Evolutionary conservation across 1,140 invertebrate genomes (phyloP).

Genomic region (Drosophila kikkawai): DNA sequence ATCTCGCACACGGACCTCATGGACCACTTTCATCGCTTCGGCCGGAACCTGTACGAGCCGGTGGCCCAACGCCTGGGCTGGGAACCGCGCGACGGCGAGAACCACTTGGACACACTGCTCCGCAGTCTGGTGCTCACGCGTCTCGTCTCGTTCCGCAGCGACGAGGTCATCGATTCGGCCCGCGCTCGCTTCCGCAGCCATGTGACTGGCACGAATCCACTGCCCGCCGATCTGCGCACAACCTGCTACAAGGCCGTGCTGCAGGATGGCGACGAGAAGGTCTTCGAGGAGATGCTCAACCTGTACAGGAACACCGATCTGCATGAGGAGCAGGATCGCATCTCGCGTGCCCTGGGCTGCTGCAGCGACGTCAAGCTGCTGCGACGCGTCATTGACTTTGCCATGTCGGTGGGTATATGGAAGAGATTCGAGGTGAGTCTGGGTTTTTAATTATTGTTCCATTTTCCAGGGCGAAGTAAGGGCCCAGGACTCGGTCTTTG

Average conservation of each 20-base stretch:
- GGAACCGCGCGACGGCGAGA: slow-evolving; percentile 90
- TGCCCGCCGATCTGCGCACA: slow-evolving; percentile 95
- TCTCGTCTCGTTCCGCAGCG: slow-evolving; percentile 93
- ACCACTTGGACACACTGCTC: slow-evolving; percentile 93
- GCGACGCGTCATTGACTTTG: slow-evolving; percentile 93
- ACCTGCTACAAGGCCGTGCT: slow-evolving; percentile 95
- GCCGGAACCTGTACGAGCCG: slow-evolving; percentile 89
- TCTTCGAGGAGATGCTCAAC: slow-evolving; percentile 92
- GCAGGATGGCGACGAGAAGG: slow-evolving; percentile 88
- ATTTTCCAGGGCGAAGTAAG: slow-evolving; percentile 92
- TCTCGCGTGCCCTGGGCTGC: slow-evolving; percentile 92
- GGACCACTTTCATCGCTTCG: slow-evolving; percentile 91
- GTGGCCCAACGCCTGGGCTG: slow-evolving; percentile 92
- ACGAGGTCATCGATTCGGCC: slow-evolving; percentile 91
- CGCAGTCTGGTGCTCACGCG: slow-evolving; percentile 92
- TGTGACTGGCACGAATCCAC: slow-evolving; percentile 86
- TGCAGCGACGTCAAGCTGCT: slow-evolving; percentile 90
- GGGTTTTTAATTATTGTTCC: not conserved
- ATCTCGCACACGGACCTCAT: slow-evolving; percentile 92
- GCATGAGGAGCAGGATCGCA: slow-evolving; percentile 96
- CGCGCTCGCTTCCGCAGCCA: slow-evolving; percentile 90
- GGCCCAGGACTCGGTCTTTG: slow-evolving; percentile 95
- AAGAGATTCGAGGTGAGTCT: not conserved
- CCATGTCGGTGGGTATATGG: slow-evolving; percentile 90
- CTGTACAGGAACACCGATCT: slow-evolving; percentile 94